Conservation (phyloP, 1,140 invertebrate genomes). For the Dreissena rostriformis region DNA sequence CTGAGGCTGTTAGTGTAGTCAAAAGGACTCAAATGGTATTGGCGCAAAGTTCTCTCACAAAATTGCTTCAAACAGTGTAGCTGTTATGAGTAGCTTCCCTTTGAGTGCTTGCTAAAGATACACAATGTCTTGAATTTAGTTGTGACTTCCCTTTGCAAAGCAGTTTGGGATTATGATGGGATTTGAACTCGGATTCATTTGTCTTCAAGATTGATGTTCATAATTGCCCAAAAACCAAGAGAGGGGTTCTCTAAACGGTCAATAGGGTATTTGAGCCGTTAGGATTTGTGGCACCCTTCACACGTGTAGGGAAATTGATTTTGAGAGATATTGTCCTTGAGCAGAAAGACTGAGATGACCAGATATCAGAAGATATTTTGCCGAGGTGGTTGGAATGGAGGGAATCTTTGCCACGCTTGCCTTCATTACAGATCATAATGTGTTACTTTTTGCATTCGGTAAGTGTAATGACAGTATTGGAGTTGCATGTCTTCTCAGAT, state of each 20-base stretch:
- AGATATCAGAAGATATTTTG: neutral
- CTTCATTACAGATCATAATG: slow-evolving; percentile 5
- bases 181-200: slow-evolving; percentile 49
- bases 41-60: neutral
- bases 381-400: slow-evolving; percentile 4
- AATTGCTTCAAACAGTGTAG: slow-evolving; percentile 24
- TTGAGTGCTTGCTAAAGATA: slow-evolving; percentile 17
- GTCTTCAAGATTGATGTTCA: slow-evolving; percentile 16
- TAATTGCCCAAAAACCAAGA: slow-evolving; percentile 27
- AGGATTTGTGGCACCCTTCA: slow-evolving; percentile 12
- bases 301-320: neutral
- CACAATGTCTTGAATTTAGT: slow-evolving; percentile 29
- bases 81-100: slow-evolving; percentile 32
- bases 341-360: slow-evolving; percentile 20
- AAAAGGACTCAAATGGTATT: neutral
- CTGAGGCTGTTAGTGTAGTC: neutral
- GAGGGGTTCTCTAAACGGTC: slow-evolving; percentile 27
- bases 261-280: slow-evolving; percentile 22
- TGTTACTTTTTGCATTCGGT: slow-evolving; percentile 19
- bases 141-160: slow-evolving; percentile 42
- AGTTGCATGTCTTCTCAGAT: slow-evolving; percentile 54
- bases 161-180: slow-evolving; percentile 48
- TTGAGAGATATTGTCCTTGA: neutral
- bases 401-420: neutral
- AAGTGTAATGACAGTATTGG: neutral